Conservation (phyloP, 1,140 invertebrate genomes). For the Drosophila baimaii region DNA sequence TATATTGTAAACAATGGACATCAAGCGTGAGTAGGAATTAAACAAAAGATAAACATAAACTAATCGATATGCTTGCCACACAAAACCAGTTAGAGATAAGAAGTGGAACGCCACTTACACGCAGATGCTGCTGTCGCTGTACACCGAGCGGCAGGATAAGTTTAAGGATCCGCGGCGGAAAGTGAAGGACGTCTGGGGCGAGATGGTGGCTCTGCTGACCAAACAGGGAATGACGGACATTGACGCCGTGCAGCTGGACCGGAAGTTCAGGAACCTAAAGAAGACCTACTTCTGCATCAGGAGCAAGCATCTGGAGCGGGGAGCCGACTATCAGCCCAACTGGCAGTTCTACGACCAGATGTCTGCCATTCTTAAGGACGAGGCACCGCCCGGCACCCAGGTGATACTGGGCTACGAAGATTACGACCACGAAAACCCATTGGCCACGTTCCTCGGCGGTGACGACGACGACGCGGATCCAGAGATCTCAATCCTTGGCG, state of each 20-base stretch:
- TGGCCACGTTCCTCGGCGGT: not conserved
- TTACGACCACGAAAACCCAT: not conserved
- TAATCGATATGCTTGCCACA: not conserved
- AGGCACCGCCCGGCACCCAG: slow-evolving; percentile 10
- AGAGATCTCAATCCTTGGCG: not conserved
- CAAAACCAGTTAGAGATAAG: slow-evolving; percentile 10
- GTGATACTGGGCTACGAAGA: slow-evolving; percentile 2
- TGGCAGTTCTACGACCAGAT: slow-evolving; percentile 32
- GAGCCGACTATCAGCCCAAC: not conserved
- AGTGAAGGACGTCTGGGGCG: slow-evolving; percentile 26
- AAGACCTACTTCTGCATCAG: slow-evolving; percentile 25
- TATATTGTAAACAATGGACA: slow-evolving; percentile 26
- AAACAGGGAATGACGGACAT: slow-evolving; percentile 16
- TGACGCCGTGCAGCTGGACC: slow-evolving; percentile 25
- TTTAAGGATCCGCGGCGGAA: slow-evolving; percentile 13
- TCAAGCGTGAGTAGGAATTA: slow-evolving; percentile 4
- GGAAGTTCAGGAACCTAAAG: slow-evolving; percentile 38
- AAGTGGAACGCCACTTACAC: slow-evolving; percentile 19
- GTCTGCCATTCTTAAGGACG: slow-evolving; percentile 6
- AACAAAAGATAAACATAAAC: not conserved
- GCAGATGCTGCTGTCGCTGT: slow-evolving; percentile 3
- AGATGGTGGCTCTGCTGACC: slow-evolving; percentile 7
- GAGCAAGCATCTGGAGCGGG: slow-evolving; percentile 1
- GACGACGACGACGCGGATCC: not conserved
- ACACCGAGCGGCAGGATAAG: not conserved